Evolutionary conservation across 2,797 vertebrate genomes (phyloP).

Genomic region (Pagetopsis macropterus): DNA sequence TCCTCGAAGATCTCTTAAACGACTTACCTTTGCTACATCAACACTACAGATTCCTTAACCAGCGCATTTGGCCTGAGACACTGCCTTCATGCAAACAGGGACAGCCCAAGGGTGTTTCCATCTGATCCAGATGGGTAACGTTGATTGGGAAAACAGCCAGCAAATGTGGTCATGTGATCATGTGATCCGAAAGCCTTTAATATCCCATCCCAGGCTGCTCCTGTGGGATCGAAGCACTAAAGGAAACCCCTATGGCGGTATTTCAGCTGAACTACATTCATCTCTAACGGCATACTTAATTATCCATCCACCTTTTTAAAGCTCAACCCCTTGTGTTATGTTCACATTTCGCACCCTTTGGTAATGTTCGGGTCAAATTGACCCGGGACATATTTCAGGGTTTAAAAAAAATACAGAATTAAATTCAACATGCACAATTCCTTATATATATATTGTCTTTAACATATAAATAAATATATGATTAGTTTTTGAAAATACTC

Average conservation of each 20-base stretch:
- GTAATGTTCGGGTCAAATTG: too few species aligned
- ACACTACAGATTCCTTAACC: constrained; percentile 1
- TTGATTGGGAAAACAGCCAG: constrained; percentile 26
- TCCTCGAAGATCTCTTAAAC: not conserved
- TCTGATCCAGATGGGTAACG: constrained; percentile 3
- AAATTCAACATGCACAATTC: too few species aligned
- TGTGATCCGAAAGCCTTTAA: constrained; percentile 33
- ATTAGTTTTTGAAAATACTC: too few species aligned
- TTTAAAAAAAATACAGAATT: too few species aligned
- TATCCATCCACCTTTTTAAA: too few species aligned
- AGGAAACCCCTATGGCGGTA: not conserved
- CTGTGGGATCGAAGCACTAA: constrained; percentile 20
- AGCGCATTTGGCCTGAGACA: not conserved
- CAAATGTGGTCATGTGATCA: constrained; percentile 20
- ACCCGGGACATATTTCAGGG: too few species aligned
- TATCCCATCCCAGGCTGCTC: constrained; percentile 30
- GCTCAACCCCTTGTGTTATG: too few species aligned
- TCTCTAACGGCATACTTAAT: not conserved
- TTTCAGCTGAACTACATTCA: constrained; percentile 1
- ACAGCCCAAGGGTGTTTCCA: constrained; percentile 37
- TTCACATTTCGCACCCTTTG: too few species aligned
- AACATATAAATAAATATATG: too few species aligned
- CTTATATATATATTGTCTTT: too few species aligned
- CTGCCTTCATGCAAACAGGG: constrained; percentile 18
- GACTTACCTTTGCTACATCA: not conserved